Conservation (phyloP, 2,797 vertebrate species). For the Netta rufina region DNA sequence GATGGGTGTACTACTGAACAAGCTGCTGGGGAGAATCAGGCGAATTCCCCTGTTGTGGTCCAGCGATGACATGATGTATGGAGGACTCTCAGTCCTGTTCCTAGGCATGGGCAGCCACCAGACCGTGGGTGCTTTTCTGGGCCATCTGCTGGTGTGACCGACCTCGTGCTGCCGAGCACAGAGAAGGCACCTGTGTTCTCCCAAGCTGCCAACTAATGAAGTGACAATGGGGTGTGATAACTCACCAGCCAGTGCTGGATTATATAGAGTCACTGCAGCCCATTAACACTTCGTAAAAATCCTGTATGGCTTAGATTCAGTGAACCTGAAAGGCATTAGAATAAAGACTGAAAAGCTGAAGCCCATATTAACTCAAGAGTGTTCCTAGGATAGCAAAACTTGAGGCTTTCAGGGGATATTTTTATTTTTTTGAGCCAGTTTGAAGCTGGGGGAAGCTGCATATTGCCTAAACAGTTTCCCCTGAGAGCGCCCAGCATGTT, state of each 20-base stretch:
- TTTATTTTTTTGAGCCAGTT: neutral
- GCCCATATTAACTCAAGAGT: neutral
- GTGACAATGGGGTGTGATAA: slow-evolving; percentile 49
- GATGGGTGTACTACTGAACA: neutral
- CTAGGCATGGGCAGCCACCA: neutral
- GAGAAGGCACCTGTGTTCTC: neutral
- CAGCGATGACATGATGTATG: neutral
- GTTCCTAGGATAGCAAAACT: neutral
- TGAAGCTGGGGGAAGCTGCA: neutral
- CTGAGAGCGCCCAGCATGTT: rapidly evolving
- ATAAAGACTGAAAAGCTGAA: slow-evolving; percentile 10
- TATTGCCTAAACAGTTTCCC: neutral
- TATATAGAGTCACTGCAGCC: slow-evolving; percentile 30
- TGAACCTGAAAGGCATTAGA: slow-evolving; percentile 13
- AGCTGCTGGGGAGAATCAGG: neutral
- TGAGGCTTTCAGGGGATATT: neutral
- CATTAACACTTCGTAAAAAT: slow-evolving; percentile 36
- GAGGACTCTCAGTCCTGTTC: neutral
- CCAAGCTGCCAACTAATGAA: slow-evolving; percentile 22
- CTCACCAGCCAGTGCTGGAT: slow-evolving; percentile 14
- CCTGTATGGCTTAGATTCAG: neutral
- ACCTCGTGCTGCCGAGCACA: neutral
- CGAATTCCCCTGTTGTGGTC: neutral
- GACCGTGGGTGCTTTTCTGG: neutral
- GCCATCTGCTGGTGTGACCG: neutral